phyloP scores from a whole-genome alignment of 1,140 invertebrate genomes.

The Magallana gigas region DNA sequence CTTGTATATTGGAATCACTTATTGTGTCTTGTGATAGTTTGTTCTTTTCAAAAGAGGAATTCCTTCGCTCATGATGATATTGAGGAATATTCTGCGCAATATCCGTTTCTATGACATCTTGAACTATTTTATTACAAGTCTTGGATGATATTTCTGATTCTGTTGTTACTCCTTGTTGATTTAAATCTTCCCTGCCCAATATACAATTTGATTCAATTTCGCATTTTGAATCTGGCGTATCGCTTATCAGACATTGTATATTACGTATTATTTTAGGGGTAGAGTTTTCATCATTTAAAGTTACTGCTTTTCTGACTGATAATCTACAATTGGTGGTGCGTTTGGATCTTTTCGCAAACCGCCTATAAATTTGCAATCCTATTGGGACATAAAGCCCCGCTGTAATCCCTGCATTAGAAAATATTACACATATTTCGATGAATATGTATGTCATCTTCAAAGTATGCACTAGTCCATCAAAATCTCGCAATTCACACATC shows the following conservation, averaged over 20 bases:
- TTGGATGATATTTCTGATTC: not conserved
- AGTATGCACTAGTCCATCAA: not conserved
- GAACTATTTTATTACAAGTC: not conserved
- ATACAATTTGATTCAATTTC: not conserved
- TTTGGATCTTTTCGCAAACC: not conserved
- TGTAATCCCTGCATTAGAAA: not conserved
- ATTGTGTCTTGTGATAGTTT: no score
- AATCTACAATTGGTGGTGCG: not conserved
- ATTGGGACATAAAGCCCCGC: not conserved
- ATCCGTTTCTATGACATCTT: not conserved
- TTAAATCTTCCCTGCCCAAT: not conserved
- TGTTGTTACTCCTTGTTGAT: no score
- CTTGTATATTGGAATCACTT: not conserved
- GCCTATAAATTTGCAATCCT: not conserved
- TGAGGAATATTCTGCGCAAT: no score
- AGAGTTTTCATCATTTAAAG: not conserved
- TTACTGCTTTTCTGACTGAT: not conserved
- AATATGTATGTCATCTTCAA: not conserved
- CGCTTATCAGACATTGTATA: not conserved
- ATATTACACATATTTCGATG: not conserved
- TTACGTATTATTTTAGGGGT: not conserved
- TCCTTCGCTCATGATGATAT: no score
- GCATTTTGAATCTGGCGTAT: not conserved
- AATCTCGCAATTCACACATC: not conserved
- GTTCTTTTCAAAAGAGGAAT: no score